phyloP scores from a whole-genome alignment of 2,113 vertebrate species.

The Merops nubicus region DNA sequence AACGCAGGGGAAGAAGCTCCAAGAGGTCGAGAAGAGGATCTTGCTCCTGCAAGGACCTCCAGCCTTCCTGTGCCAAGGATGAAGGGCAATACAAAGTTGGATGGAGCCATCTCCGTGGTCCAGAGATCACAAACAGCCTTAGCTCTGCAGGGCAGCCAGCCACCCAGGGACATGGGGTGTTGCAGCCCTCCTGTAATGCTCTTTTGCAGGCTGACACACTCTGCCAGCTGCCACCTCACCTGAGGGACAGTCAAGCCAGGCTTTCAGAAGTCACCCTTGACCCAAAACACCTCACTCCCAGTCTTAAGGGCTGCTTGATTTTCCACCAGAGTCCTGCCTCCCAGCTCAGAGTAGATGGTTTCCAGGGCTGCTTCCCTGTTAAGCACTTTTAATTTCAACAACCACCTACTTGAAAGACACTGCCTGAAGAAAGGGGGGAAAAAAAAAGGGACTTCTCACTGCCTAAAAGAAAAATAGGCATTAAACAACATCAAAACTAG shows the following conservation, averaged over 20 bases:
- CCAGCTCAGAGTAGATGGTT: background rate
- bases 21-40: background rate
- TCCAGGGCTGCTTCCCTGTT: background rate
- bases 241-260: accelerated
- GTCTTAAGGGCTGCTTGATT: background rate
- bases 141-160: accelerated
- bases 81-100: accelerated
- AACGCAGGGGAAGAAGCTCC: background rate
- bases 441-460: background rate
- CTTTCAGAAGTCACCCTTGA: background rate
- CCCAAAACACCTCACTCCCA: background rate
- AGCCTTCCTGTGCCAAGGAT: background rate
- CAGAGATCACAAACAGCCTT: background rate
- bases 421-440: background rate
- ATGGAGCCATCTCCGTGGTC: background rate
- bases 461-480: background rate
- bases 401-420: background rate
- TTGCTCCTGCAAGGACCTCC: background rate
- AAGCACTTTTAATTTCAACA: background rate
- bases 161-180: accelerated
- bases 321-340: background rate
- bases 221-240: background rate
- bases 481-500: background rate
- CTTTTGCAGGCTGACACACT: background rate
- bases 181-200: background rate